Base-by-base conservation (phyloP, 2,888 invertebrate genomes). In the Sicus ferrugineus region DNA sequence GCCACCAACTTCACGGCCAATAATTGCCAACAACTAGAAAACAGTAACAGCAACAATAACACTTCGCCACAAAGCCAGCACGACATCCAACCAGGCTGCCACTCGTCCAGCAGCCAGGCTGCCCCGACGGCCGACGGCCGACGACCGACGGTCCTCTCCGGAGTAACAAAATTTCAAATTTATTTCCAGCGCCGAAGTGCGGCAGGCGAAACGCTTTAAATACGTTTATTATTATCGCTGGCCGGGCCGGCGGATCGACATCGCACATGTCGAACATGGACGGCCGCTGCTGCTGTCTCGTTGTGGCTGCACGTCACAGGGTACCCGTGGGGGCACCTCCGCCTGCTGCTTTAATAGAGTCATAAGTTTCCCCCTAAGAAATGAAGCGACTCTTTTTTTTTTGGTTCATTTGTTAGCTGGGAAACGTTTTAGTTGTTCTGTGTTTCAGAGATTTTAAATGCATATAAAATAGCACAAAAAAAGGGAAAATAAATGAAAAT, bases 131-230 rank as follows among this genome's bases (percentile, higher is more conserved):
- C 11, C 19, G 3, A 5, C 54, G 28, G 23, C 21, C 11, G 46
- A 7, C 46, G 21, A 50, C 28, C 23, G 14, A 19, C 28, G 26
- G 23, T 7, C 11, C 28, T 26, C 26, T 3, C 3, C 28, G 11
- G 21, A 61, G 61, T 61, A 61, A 42, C 61, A 61, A 61, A 61
- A 42, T 61, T 42, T 42, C 38, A 42, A 61, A 61, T 61, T 61
- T 61, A 61, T 61, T 42, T 61, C 14, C 26, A 42, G 38, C 23
- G 6, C 42, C n/a, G 26, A 38, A 28, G 54, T 28, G 14, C 26
- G 42, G 23, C 61, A 61, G 61, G 61, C 61, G 38, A 61, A 61
- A 61, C 23, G 61, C 23, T 54, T 61, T 61, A 61, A 61, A 61
- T 61, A 61, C 23, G 61, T 61, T 61, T 61, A 61, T 61, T 61